Percentiles rank a stretch among this genome's conserved stretches.
phyloP scores from a whole-genome alignment of 2,113 vertebrate genomes.

The Tapirus terrestris region DNA sequence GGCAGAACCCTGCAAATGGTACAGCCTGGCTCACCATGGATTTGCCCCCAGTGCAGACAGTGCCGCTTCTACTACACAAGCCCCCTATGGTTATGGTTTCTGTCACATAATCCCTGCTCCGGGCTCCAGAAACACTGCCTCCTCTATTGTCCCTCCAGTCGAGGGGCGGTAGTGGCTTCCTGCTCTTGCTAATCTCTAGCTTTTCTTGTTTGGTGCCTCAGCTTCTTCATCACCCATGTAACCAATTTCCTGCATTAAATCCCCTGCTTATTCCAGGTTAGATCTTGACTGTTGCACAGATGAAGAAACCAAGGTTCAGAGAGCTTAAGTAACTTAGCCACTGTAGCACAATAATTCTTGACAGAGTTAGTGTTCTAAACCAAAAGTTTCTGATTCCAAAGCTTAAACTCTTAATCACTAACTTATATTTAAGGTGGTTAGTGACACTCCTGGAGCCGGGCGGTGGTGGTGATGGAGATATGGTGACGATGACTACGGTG shows the following conservation, averaged over 20 bases:
- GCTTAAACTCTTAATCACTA: not conserved
- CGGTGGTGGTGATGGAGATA: not conserved
- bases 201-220: not conserved
- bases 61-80: not conserved
- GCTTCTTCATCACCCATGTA: not conserved
- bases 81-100: not conserved
- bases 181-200: not conserved
- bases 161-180: not conserved
- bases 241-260: not conserved
- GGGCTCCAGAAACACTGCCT: not conserved
- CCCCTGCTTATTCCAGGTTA: not conserved
- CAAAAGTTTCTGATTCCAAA: not conserved
- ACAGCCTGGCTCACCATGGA: not conserved
- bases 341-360: not conserved
- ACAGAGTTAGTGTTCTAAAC: not conserved
- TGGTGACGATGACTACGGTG: rapidly evolving
- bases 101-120: not conserved
- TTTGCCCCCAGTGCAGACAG: not conserved
- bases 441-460: not conserved
- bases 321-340: not conserved
- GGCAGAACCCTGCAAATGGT: not conserved
- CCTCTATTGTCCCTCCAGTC: not conserved
- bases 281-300: not conserved
- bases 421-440: too few species aligned
- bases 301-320: not conserved